Conservation (phyloP, 53 echinoderm and acorn worm species). For the Zoroaster sp. region DNA sequence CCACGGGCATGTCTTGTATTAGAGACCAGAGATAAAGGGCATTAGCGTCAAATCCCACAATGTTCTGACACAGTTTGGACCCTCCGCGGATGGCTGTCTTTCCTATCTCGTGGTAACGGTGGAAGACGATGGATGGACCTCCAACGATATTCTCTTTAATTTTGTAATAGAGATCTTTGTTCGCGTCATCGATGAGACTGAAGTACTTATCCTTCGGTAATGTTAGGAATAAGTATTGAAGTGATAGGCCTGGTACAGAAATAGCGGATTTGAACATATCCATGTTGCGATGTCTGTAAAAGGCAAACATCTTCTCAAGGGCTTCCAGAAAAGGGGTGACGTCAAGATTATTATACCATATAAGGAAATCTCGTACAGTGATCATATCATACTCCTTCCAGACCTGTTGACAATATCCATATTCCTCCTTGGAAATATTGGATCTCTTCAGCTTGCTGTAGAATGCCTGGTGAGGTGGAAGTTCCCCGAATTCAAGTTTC, state of each 20-base stretch:
- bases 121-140: constrained; percentile 29
- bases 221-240: background rate
- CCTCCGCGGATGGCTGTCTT: constrained; percentile 11
- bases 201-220: background rate
- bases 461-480: background rate
- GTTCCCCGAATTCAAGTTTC: background rate
- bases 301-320: background rate
- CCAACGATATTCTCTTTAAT: constrained; percentile 5
- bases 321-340: constrained; percentile 32
- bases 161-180: too few species aligned
- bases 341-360: constrained; percentile 43
- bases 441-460: background rate
- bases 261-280: constrained; percentile 28
- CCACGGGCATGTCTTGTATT: constrained; percentile 26
- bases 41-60: constrained; percentile 27
- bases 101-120: constrained; percentile 7
- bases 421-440: constrained; percentile 29
- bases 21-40: constrained; percentile 26
- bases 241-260: background rate
- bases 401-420: background rate
- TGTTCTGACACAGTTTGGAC: constrained; percentile 3
- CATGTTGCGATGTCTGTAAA: background rate
- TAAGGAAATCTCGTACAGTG: constrained; percentile 12
- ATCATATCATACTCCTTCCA: constrained; percentile 30
- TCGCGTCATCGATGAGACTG: background rate